A percentile compares a stretch with the other conserved stretches of the same genome.
phyloP scores from a whole-genome alignment of 2,888 invertebrate genomes.

The Drosophila buzzatii region DNA sequence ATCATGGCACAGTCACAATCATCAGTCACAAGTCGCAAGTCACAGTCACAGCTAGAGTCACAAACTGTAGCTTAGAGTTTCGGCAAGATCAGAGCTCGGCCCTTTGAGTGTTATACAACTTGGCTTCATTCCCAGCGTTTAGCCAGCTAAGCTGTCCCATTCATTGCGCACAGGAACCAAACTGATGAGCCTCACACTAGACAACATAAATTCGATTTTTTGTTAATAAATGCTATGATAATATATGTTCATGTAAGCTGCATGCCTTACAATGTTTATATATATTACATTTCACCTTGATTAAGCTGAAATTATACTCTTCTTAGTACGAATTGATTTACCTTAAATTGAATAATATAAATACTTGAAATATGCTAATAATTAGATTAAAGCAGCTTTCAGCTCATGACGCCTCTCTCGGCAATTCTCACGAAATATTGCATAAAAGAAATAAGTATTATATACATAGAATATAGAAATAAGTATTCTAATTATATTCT shows the following conservation, averaged over 20 bases:
- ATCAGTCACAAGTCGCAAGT: constrained; percentile 3
- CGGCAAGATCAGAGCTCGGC: constrained; percentile 49
- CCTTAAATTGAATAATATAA: too few species aligned
- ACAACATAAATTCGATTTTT: too few species aligned
- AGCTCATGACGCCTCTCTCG: neutral
- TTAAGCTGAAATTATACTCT: too few species aligned
- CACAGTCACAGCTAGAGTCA: neutral
- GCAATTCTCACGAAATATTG: neutral
- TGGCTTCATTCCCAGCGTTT: constrained; percentile 43
- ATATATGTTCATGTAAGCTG: too few species aligned
- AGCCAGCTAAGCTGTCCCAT: constrained; percentile 22
- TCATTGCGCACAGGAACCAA: constrained; percentile 23
- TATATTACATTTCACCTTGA: too few species aligned
- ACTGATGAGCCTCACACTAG: constrained; percentile 9
- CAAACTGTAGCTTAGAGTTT: constrained; percentile 1
- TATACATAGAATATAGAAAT: neutral
- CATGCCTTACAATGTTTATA: too few species aligned
- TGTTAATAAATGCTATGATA: too few species aligned
- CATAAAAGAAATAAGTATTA: neutral
- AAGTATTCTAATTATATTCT: neutral
- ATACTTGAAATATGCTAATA: too few species aligned
- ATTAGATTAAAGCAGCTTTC: neutral
- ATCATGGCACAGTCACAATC: constrained; percentile 57
- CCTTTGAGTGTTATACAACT: constrained; percentile 51
- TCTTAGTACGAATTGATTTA: too few species aligned